Conservation (phyloP, 2,113 vertebrate species). For the cat (Felis catus) region DNA sequence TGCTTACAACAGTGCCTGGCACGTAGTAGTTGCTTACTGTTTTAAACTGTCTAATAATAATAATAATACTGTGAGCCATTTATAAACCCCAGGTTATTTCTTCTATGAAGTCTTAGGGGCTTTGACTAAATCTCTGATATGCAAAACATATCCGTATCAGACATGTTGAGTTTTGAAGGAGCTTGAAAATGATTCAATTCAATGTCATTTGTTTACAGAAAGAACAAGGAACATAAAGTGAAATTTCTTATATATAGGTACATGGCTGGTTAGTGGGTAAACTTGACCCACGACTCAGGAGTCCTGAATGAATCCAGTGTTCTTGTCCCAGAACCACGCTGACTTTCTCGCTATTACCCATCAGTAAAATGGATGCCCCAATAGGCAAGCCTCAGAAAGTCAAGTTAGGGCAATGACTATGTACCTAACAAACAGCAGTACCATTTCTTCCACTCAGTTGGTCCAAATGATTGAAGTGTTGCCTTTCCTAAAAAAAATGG, state of each 20-base stretch:
- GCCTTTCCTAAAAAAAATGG: slow-evolving; percentile 40
- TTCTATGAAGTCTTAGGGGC: background rate
- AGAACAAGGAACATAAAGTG: background rate
- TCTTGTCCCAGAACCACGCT: background rate
- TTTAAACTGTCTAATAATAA: slow-evolving; percentile 9
- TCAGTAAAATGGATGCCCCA: background rate
- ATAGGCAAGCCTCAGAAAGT: background rate
- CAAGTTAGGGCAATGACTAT: background rate
- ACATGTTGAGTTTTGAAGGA: background rate
- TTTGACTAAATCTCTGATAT: background rate
- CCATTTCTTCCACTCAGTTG: background rate
- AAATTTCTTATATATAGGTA: background rate
- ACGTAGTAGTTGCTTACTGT: background rate
- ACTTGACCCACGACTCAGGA: background rate
- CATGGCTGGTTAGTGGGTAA: background rate
- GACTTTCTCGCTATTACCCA: background rate
- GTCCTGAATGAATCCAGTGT: background rate
- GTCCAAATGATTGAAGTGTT: slow-evolving; percentile 40
- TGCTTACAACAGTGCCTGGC: too few species aligned
- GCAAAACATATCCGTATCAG: background rate
- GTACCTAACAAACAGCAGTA: background rate
- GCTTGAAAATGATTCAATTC: background rate
- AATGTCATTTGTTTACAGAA: background rate
- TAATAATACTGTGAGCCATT: background rate
- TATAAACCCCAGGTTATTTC: background rate